phyloP scores from a whole-genome alignment of 2,113 vertebrate species.

The Ascaphus truei region DNA sequence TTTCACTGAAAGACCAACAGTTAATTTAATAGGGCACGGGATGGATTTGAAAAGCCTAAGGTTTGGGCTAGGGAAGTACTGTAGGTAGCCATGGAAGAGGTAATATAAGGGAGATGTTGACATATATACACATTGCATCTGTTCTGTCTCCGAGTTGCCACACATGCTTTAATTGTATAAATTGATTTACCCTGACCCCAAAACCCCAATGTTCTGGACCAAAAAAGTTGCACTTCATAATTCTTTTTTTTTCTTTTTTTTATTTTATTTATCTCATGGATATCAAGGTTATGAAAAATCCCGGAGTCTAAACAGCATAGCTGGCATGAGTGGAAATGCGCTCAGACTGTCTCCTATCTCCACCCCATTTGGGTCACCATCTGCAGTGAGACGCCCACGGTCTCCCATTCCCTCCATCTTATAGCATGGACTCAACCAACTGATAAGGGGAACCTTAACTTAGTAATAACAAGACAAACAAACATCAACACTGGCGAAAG shows the following conservation, averaged over 20 bases:
- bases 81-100: no score
- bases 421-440: conserved; percentile 55
- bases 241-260: conserved; percentile 35
- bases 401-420: conserved; percentile 87
- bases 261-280: conserved; percentile 50
- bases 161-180: conserved; percentile 18
- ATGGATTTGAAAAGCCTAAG: no score
- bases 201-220: conserved; percentile 2
- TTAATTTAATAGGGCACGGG: no score
- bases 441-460: conserved; percentile 36
- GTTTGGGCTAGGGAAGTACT: no score
- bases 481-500: conserved; percentile 43
- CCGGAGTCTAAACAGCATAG: conserved; percentile 86
- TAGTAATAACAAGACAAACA: conserved; percentile 31
- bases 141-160: conserved; percentile 38
- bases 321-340: conserved; percentile 78
- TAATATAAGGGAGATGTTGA: no score
- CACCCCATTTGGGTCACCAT: conserved; percentile 75
- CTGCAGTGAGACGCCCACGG: conserved; percentile 73
- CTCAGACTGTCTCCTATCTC: conserved; percentile 79
- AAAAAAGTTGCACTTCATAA: conserved; percentile 26
- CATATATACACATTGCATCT: background rate
- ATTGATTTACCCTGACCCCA: conserved; percentile 13
- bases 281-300: conserved; percentile 81
- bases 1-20: no score